These are phyloP conservation scores for Pteromalus puparum DNA, from an alignment of 1,140 invertebrate genomes.

Conservation along the genomic window DNA sequence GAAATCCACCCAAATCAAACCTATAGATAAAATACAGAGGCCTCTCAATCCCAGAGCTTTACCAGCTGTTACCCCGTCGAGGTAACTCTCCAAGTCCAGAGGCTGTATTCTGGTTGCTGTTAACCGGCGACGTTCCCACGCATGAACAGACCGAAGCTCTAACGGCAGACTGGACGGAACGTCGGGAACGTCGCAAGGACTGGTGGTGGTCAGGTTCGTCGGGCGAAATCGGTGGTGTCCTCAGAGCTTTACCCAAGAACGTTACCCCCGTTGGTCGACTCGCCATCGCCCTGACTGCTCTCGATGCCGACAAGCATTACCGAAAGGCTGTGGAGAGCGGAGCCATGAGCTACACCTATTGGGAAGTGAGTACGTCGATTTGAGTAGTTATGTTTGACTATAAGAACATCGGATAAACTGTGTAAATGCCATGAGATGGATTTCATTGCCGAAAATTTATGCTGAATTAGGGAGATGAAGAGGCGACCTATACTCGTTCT, in stretches of 20 bases:
- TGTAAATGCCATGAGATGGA: no score
- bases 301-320: slow-evolving; percentile 57
- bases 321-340: slow-evolving; percentile 51
- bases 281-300: slow-evolving; percentile 59
- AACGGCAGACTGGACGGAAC: slow-evolving; percentile 61
- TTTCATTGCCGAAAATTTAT: background rate
- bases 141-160: slow-evolving; percentile 62
- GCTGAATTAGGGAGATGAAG: background rate
- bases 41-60: slow-evolving; percentile 62
- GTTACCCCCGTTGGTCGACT: slow-evolving; percentile 58
- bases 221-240: slow-evolving; percentile 56
- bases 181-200: slow-evolving; percentile 58
- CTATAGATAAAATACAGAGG: slow-evolving; percentile 62
- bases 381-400: no score
- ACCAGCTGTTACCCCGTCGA: slow-evolving; percentile 59
- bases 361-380: slow-evolving; percentile 60
- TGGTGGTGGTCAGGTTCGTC: slow-evolving; percentile 61
- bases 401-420: background rate
- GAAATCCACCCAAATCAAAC: no score
- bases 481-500: background rate
- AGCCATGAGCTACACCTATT: slow-evolving; percentile 58
- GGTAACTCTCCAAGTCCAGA: slow-evolving; percentile 64
- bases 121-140: slow-evolving; percentile 67
- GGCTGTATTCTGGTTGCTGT: slow-evolving; percentile 65
- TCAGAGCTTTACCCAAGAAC: slow-evolving; percentile 59